These are phyloP conservation scores for Cotesia chilonis DNA, from an alignment of 1,140 invertebrate genomes.

Conservation along the genomic window DNA sequence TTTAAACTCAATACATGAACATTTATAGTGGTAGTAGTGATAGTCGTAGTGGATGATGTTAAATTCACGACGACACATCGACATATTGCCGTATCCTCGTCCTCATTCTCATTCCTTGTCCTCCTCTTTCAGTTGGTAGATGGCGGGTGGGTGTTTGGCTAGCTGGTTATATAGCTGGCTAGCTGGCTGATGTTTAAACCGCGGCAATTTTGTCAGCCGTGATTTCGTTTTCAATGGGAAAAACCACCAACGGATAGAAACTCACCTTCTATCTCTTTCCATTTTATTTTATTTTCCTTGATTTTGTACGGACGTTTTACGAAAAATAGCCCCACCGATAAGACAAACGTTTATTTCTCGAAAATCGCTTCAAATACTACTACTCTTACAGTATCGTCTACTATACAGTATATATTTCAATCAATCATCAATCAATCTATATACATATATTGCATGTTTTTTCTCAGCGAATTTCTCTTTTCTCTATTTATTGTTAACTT, in stretches of 20 bases:
- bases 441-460: too few relatives aligned
- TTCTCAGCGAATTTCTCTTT: too few relatives aligned
- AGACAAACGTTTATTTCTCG: slow-evolving; percentile 6
- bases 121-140: too few relatives aligned
- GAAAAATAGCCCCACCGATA: slow-evolving; percentile 24
- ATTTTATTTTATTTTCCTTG: too few relatives aligned
- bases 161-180: too few relatives aligned
- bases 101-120: neutral
- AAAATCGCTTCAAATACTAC: neutral
- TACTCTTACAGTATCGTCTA: neutral
- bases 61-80: slow-evolving; percentile 16
- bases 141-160: too few relatives aligned
- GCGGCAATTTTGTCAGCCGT: slow-evolving; percentile 23
- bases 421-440: too few relatives aligned
- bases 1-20: slow-evolving; percentile 3
- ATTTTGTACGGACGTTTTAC: slow-evolving; percentile 22
- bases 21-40: neutral
- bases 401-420: too few relatives aligned
- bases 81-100: slow-evolving; percentile 3
- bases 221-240: slow-evolving; percentile 31
- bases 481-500: too few relatives aligned
- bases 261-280: neutral
- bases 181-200: neutral
- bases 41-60: slow-evolving; percentile 1
- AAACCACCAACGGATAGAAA: slow-evolving; percentile 18